Conservation (phyloP, 2,888 invertebrate species). For the Coenonympha glycerion region DNA sequence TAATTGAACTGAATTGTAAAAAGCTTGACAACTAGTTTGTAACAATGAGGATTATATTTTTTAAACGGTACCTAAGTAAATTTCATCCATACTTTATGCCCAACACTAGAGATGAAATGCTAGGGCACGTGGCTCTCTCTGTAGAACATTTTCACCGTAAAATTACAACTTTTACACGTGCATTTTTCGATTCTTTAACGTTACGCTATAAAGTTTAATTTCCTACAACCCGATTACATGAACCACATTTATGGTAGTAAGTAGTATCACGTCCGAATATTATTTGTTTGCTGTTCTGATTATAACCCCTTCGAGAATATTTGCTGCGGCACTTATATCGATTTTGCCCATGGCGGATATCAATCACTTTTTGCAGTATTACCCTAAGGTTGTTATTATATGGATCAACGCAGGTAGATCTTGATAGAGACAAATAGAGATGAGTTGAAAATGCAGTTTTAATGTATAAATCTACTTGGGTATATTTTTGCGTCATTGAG, state of each 20-base stretch:
- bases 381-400: not conserved
- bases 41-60: too few species aligned
- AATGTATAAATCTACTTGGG: not conserved
- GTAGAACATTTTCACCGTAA: constrained; percentile 56
- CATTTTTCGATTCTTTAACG: constrained; percentile 26
- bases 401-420: not conserved
- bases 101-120: constrained; percentile 24
- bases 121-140: constrained; percentile 36
- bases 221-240: constrained; percentile 19
- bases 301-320: constrained; percentile 30
- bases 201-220: constrained; percentile 23
- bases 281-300: constrained; percentile 61
- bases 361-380: constrained; percentile 11
- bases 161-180: constrained; percentile 35
- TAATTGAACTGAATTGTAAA: too few species aligned
- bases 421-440: not conserved
- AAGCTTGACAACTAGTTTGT: too few species aligned
- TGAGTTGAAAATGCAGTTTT: not conserved
- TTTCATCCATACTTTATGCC: too few species aligned
- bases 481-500: too few species aligned
- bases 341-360: constrained; percentile 10
- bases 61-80: too few species aligned
- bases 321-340: constrained; percentile 17
- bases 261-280: constrained; percentile 55
- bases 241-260: constrained; percentile 33